phyloP scores from a whole-genome alignment of 64 coral and sea anemone genomes.

The Catalaphyllia jardinei region DNA sequence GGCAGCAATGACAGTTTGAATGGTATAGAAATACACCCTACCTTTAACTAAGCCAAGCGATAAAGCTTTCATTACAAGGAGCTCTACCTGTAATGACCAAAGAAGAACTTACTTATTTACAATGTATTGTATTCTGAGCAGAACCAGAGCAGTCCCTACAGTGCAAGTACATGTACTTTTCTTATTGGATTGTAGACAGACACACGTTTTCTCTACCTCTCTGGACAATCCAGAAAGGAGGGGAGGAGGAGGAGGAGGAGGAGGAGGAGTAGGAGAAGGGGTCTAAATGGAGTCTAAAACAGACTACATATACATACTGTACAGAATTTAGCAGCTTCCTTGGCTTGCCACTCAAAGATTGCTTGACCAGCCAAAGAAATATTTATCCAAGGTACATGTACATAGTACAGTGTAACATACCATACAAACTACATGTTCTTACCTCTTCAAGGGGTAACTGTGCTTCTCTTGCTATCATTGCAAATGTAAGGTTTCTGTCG shows the following conservation, averaged over 20 bases:
- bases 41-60: slow-evolving; percentile 99
- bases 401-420: background rate
- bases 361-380: too few relatives aligned
- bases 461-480: slow-evolving; percentile 86
- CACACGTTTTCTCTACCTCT: too few relatives aligned
- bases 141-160: too few relatives aligned
- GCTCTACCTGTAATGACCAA: slow-evolving; percentile 73
- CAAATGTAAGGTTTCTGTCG: slow-evolving; percentile 88
- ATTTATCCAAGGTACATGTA: too few relatives aligned
- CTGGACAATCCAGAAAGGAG: background rate
- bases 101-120: background rate
- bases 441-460: slow-evolving; percentile 82
- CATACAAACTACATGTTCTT: background rate
- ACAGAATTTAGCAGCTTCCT: too few relatives aligned
- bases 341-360: too few relatives aligned
- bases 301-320: too few relatives aligned
- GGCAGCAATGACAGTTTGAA: too few relatives aligned
- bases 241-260: background rate
- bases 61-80: slow-evolving; percentile 96
- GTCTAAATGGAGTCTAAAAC: too few relatives aligned
- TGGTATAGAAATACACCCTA: background rate
- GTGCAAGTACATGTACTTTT: too few relatives aligned
- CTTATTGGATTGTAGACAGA: too few relatives aligned
- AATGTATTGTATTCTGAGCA: too few relatives aligned
- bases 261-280: background rate